Evolutionary conservation across 2,888 invertebrate genomes (phyloP).

Genomic region (Heteromurus nitidus): DNA sequence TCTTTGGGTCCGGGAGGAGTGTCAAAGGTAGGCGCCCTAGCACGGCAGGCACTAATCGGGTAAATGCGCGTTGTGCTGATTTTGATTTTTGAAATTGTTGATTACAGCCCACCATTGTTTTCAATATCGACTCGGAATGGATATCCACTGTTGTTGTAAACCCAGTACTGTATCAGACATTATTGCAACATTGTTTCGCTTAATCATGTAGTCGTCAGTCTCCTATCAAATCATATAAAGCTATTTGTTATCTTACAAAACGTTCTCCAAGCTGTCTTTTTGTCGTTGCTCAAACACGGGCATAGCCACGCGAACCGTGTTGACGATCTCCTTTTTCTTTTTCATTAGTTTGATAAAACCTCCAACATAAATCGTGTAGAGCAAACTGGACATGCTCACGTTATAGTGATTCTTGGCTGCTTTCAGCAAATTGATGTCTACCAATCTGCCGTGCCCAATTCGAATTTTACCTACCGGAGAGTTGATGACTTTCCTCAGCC

Average conservation of each 20-base stretch:
- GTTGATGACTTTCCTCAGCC: background rate
- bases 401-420: background rate
- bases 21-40: background rate
- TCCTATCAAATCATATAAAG: background rate
- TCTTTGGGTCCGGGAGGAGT: background rate
- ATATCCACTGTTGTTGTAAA: background rate
- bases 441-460: background rate
- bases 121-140: background rate
- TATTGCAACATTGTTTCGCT: too few species aligned
- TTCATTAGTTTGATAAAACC: background rate
- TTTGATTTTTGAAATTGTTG: background rate
- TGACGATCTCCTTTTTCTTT: background rate
- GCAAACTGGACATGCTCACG: background rate
- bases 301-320: background rate
- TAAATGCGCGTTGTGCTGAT: background rate
- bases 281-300: background rate
- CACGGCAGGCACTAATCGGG: too few species aligned
- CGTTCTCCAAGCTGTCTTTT: background rate
- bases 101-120: background rate
- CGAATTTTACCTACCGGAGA: background rate
- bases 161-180: background rate
- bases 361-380: background rate
- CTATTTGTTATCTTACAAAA: background rate
- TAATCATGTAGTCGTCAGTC: too few species aligned
- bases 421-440: background rate